A percentile compares a stretch with the other conserved stretches of the same genome.
Evolutionary conservation across 1,140 invertebrate genomes (phyloP).

Genomic region (Drosophila navojoa): DNA sequence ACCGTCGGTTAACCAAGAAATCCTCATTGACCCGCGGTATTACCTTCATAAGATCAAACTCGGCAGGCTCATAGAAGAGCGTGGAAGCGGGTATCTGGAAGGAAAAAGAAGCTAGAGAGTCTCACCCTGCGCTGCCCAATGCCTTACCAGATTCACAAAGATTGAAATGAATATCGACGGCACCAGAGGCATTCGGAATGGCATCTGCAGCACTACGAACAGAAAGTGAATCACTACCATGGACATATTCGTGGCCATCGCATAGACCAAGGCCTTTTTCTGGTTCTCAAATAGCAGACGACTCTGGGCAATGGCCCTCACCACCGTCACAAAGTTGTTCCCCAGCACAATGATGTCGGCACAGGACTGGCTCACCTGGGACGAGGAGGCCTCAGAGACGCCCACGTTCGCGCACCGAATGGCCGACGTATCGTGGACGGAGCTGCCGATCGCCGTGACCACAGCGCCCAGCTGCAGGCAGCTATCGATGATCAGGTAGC

Average conservation of each 20-base stretch:
- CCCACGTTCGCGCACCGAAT: slow-evolving; percentile 45
- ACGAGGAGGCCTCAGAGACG: slow-evolving; percentile 29
- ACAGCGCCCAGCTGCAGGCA: slow-evolving; percentile 56
- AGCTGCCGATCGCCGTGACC: slow-evolving; percentile 47
- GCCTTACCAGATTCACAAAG: slow-evolving; percentile 54
- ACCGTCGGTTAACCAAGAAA: slow-evolving; percentile 48
- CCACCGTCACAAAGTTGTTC: slow-evolving; percentile 39
- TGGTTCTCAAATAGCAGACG: slow-evolving; percentile 55
- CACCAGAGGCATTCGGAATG: slow-evolving; percentile 33
- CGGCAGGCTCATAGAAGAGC: slow-evolving; percentile 40
- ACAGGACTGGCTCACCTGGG: slow-evolving; percentile 25
- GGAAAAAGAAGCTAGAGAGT: not conserved
- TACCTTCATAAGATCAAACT: slow-evolving; percentile 45
- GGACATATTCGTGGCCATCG: slow-evolving; percentile 30
- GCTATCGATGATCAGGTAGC: slow-evolving; percentile 45
- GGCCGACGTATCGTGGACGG: slow-evolving; percentile 28
- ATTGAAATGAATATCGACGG: slow-evolving; percentile 13
- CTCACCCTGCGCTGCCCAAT: no score
- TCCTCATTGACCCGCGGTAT: slow-evolving; percentile 53
- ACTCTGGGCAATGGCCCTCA: slow-evolving; percentile 40
- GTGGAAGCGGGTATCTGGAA: slow-evolving; percentile 42
- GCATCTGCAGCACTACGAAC: slow-evolving; percentile 24
- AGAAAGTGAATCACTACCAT: slow-evolving; percentile 2
- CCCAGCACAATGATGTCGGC: slow-evolving; percentile 51
- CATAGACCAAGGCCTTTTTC: slow-evolving; percentile 54